Base-by-base conservation (phyloP, 1,140 invertebrate species). In the Calosoma granatense region DNA sequence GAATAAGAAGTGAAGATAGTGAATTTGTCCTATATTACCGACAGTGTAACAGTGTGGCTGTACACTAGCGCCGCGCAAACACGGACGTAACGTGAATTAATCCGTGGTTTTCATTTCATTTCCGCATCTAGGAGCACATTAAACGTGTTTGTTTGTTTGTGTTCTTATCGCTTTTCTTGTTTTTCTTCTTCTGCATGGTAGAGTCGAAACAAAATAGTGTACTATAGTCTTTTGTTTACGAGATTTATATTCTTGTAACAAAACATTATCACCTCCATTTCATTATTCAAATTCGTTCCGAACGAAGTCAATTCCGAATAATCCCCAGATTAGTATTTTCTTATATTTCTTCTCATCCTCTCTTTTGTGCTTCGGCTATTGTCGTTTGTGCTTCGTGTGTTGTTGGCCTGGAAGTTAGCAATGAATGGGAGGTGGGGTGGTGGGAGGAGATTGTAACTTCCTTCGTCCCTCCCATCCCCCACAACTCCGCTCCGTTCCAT, bases 221-320 rank as follows among this genome's bases (percentile, higher is more conserved):
- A 47, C n/a, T n/a, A 17, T 17, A 47, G 17, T 47, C 41, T 17
- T 47, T 47, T 47, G 41, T 47, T 47, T 47, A 47, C 41, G 41
- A 47, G 41, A 47, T 47, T 47, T 47, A 47, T 47, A 47, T 47
- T 9, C 41, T 9, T 12, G 17, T 9, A 47, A 47, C 41, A 47
- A 47, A 47, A 47, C 41, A 47, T 47, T 47, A 47, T 47, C 41
- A 47, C 41, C 41, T 47, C 41, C 41, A 47, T 47, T 47, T 47
- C 41, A 47, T 47, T 47, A 47, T 47, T 47, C 41, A 47, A 47
- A 47, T 47, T 47, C 41, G 41, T 47, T 47, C 15, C 9, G 41
- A 47, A 47, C 3, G 17, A 17, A 47, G 41, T 47, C 41, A 47
- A 47, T 47, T 47, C 41, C n/a, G 41, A 17, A 47, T 47, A 47